Evolutionary conservation across 2,888 invertebrate species (phyloP), one percentile per base, ranked within the genome.

Genomic region (Lycaena phlaeas): DNA sequence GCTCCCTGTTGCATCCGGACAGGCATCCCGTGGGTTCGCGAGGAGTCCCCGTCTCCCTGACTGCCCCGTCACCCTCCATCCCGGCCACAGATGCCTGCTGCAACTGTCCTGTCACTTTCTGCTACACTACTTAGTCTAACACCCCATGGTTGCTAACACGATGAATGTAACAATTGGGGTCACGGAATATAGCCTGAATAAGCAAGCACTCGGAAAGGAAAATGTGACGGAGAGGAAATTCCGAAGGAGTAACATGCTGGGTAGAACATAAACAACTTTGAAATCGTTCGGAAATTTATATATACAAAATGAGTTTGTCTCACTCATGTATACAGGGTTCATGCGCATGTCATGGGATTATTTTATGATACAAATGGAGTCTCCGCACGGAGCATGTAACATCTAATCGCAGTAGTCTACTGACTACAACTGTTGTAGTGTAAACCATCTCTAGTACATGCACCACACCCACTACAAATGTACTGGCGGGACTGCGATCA

Each of bases 1-100:
- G 89, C 56, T 89, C 88, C 61, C 91, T 89, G 68, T 89, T 86
- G 84, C 91, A 92, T 71, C 90, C 88, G 68, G 87, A 86, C 65
- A 92, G 86, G 77, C 91, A 92, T 79, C 90, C 89, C 61, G 89
- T 87, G 52, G 87, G 85, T 64, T 82, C 68, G 56, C 68, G 64
- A 75, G 87, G 72, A 90, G 90, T 79, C 87, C 87, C 64, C 78
- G 75, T 25, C 6, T 3, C 53, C 75, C 74, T 56, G 76, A 78
- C 44, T 78, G 79, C 77, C 43, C 82, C 55, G 70, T 72, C 91
- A 54, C 81, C 75, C 56, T 81, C 81, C 45, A 78, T 79, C 52
- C 84, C 82, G 52, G 81, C 79, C 54, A 81, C 86, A 54, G 86
- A 86, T 74, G 76, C 78, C 75, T 75, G 81, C 82, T 78, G 79